Conservation (phyloP, 2,797 vertebrate species). For the Onychomys leucogaster region DNA sequence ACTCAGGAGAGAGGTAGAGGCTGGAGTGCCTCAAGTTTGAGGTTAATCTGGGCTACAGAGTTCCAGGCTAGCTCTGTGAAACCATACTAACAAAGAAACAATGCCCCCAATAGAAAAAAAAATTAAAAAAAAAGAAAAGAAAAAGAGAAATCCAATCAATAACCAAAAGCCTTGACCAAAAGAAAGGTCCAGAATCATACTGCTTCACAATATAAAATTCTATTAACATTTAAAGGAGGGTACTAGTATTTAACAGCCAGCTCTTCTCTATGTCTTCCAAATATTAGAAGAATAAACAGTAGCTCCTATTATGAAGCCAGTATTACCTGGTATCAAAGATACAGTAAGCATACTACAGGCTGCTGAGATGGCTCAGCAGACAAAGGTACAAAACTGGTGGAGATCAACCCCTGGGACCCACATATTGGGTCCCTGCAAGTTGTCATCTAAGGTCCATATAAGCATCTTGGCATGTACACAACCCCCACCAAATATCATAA, state of each 20-base stretch:
- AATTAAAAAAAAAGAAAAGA: not conserved
- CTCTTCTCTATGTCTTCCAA: conserved; percentile 19
- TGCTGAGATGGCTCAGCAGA: not conserved
- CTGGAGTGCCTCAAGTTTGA: not conserved
- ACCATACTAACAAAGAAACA: not conserved
- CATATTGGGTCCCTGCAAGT: not conserved
- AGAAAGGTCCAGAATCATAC: not conserved
- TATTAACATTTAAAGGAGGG: conserved; percentile 38
- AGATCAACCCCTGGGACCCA: not conserved
- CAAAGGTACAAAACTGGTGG: not conserved
- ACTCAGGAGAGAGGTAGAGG: not conserved
- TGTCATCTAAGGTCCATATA: not conserved
- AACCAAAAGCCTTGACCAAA: conserved; percentile 1
- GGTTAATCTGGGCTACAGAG: not conserved
- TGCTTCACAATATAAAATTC: not conserved
- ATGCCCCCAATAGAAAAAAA: not conserved
- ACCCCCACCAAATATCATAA: not conserved
- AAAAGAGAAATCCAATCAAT: not conserved
- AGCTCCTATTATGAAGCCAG: not conserved
- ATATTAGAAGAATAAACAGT: not conserved
- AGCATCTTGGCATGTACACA: not conserved
- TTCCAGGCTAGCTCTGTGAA: not conserved
- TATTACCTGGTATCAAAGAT: not conserved
- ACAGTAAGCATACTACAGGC: not conserved
- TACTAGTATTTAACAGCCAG: conserved; percentile 32